A percentile compares a stretch with the other conserved stretches of the same genome.
phyloP scores from a whole-genome alignment of 2,797 vertebrate genomes.

The Tinamus major region DNA sequence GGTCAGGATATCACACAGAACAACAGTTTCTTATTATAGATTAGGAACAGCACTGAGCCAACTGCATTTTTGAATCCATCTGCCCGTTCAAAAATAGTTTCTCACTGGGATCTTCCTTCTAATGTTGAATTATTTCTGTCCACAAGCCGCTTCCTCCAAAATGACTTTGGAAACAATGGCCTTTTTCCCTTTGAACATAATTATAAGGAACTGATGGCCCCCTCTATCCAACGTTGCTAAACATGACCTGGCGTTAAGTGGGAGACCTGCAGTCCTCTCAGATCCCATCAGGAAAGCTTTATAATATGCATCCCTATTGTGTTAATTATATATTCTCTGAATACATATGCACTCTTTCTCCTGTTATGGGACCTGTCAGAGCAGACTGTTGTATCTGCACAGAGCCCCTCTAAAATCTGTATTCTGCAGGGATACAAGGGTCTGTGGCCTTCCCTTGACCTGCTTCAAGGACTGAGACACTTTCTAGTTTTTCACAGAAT shows the following conservation, averaged over 20 bases:
- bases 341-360: background rate
- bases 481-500: background rate
- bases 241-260: background rate
- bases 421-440: background rate
- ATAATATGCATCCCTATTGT: accelerated
- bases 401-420: background rate
- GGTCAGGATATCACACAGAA: constrained; percentile 68
- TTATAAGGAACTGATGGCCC: background rate
- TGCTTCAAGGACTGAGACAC: background rate
- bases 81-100: constrained; percentile 61
- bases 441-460: background rate
- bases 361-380: background rate
- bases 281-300: background rate
- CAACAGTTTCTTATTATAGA: constrained; percentile 67
- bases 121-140: constrained; percentile 56
- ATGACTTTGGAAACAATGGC: background rate
- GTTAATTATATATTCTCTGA: constrained; percentile 1
- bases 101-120: constrained; percentile 62
- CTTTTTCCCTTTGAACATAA: background rate
- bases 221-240: background rate
- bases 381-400: background rate
- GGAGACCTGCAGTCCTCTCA: background rate
- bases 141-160: background rate
- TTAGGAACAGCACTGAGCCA: constrained; percentile 58
- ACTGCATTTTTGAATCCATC: constrained; percentile 67